Evolutionary conservation across 2,113 vertebrate species (phyloP).

Genomic region (cat (Felis catus)): F.catus_Fca126_mat1.0 CM031419.1:203786001-203786500

Average conservation of each 20-base stretch:
- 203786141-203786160: conserved; percentile 4
- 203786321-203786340: conserved; percentile 60
- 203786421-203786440: conserved; percentile 37
- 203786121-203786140: neutral
- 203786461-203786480: conserved; percentile 68
- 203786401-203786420: conserved; percentile 67
- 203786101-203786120: neutral
- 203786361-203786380: conserved; percentile 64
- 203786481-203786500: conserved; percentile 74
- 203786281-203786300: conserved; percentile 26
- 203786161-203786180: neutral
- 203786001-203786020: neutral
- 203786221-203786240: conserved; percentile 43
- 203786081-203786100: neutral
- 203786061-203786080: neutral
- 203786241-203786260: conserved; percentile 4
- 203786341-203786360: conserved; percentile 52
- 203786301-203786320: conserved; percentile 47
- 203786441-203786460: conserved; percentile 44
- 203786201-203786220: neutral
- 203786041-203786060: neutral
- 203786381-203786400: conserved; percentile 46
- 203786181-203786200: neutral
- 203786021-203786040: neutral
- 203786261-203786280: conserved; percentile 59